Percentiles rank a stretch among this genome's conserved stretches.
phyloP scores from a whole-genome alignment of 1,140 invertebrate species.

The Conus ventricosus region DNA sequence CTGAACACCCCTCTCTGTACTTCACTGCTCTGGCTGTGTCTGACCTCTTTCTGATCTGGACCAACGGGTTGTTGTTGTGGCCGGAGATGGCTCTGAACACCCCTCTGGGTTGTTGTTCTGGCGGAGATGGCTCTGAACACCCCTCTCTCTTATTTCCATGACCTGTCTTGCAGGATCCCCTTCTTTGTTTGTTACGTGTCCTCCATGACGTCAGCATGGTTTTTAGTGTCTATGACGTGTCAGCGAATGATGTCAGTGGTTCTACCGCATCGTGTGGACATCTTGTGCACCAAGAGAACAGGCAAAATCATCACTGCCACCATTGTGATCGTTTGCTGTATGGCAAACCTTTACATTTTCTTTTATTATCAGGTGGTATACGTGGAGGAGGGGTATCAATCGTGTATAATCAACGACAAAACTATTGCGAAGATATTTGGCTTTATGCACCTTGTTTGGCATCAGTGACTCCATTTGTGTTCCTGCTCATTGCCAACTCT shows the following conservation, averaged over 20 bases:
- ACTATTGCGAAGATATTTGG: neutral
- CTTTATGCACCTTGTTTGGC: neutral
- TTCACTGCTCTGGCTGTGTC: no score
- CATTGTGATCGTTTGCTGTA: neutral
- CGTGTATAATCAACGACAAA: neutral
- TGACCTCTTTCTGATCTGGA: no score
- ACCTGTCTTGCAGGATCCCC: no score
- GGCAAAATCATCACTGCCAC: neutral
- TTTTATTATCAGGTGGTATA: neutral
- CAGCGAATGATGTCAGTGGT: slow-evolving; percentile 14
- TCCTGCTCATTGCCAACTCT: neutral
- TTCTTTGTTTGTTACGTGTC: neutral
- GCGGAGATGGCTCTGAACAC: no score
- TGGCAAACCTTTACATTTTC: neutral
- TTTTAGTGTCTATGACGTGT: neutral
- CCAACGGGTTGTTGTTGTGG: no score
- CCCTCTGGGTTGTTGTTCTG: no score
- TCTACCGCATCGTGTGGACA: neutral
- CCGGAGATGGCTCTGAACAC: no score
- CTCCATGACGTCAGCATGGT: neutral
- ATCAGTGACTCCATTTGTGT: neutral
- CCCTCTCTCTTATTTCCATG: no score
- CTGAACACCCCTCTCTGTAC: no score
- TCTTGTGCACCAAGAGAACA: neutral
- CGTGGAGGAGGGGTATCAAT: neutral